Base-by-base conservation (phyloP, 2,888 invertebrate species). In the Octodonta nipae region DNA sequence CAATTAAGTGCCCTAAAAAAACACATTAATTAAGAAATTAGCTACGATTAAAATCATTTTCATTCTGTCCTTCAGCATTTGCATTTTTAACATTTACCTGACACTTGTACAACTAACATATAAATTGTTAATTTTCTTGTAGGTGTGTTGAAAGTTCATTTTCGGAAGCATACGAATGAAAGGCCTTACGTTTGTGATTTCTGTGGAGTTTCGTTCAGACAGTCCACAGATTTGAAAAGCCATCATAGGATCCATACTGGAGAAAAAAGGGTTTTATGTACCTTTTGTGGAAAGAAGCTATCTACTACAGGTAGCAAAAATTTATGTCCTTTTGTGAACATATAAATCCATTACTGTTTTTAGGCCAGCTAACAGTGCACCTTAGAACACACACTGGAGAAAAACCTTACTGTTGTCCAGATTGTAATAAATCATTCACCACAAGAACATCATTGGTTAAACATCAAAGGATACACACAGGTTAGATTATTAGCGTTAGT, bases 201-300 rank as follows among this genome's bases (percentile, higher is more conserved):
- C 20, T 60, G 60, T 15, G 15, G 28, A 6, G 10, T 12, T 15
- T 7, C 14, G 7, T 28, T 28, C 15, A 13, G 28, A 12, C 61
- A 61, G 35, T 58, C 53, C 17, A 55, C 57, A 3, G 60, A 61
- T 27, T 35, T 63, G 26, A 61, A 61, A 40, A 55, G 53, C 7
- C 63, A 63, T 37, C 54, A 54, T 32, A 54, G 56, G 36, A 56
- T 53, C 0, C 63, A 63, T 34, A 52, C 70, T 0, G 74, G 73
- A 0, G 63, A 73, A 25, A 63, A 67, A 30, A 71, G 71, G 0
- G 60, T 62, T 29, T 47, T 56, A 20, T 64, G 63, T 41, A 52
- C 54, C 24, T 54, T 55, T 40, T 64, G 63, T 39, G 54, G 55
- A 4, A 59, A 58, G 39, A 44, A 49, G 36, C 47, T 58, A 46